Base-by-base conservation (phyloP, 2,797 vertebrate species). In the Fistularia commersonii region DNA sequence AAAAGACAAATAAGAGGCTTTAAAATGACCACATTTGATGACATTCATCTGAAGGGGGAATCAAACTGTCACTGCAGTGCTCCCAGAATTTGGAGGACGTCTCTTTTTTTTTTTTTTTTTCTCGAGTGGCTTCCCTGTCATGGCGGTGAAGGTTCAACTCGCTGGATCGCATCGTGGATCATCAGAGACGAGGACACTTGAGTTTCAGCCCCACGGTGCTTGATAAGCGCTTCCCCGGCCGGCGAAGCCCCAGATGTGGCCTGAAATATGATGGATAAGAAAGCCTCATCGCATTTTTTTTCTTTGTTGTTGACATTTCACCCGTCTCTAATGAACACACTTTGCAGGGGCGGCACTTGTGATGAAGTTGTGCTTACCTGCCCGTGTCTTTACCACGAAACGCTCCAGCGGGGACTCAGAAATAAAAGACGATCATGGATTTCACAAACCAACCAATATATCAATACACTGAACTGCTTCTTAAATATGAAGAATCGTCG, bases 121-220 rank as follows among this genome's bases (percentile, higher is more conserved):
- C 59, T 78, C 54, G 39, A 75, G 77, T 75, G 64, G 39, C 41
- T 14, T 47, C 41, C 41, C 41, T 63, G 33, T 70, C 69, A 48
- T 52, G 57, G 53, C 8, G 40, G 62, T 34, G 58, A 65, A 40
- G 44, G 80, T 76, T 83, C 76, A 75, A 73, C 72, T 41, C 53
- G 47, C 45, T 45, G 47, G 66, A 48, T 59, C 57, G 57, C 8
- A 46, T 37, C 9, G 5, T 41, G 53, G 34, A 63, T 52, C 61
- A 42, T 35, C 44, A 8, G 53, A 46, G 58, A 64, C 35, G 31
- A 73, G 68, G 58, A 69, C 58, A 45, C 81, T 79, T 12, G 15
- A 71, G 45, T 8, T 32, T 40, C 13, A 51, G 65, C 49, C 44
- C 38, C 45, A 37, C 6, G 2, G 44, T 11, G 4, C 36, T 42